Evolutionary conservation across 2,113 vertebrate species (phyloP).

Genomic region (Sardina pilchardus): DNA sequence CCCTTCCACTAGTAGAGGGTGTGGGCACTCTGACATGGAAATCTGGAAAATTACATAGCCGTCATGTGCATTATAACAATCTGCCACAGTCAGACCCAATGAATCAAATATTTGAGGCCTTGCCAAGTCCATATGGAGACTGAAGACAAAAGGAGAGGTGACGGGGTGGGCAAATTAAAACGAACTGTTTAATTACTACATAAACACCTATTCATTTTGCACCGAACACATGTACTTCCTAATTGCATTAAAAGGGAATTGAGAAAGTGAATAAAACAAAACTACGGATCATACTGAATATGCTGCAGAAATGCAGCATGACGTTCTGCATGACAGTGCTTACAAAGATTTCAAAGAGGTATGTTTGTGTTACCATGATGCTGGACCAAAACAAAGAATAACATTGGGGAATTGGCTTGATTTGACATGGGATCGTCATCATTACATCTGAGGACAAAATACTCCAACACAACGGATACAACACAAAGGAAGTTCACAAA

Average conservation of each 20-base stretch:
- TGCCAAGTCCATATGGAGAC: background rate
- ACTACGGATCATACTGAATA: no score
- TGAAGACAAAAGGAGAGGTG: background rate
- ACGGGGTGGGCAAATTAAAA: background rate
- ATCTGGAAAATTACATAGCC: background rate
- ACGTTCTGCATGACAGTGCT: background rate
- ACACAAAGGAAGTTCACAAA: background rate
- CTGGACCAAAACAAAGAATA: background rate
- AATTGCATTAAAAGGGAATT: background rate
- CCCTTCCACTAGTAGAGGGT: background rate
- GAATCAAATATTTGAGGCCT: background rate
- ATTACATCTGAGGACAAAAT: no score
- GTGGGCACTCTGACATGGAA: background rate
- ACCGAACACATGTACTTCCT: background rate
- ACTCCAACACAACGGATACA: no score
- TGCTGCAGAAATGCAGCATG: no score
- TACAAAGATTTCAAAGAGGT: background rate
- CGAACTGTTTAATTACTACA: background rate
- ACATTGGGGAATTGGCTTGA: background rate
- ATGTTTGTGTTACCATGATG: no score
- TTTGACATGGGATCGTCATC: no score
- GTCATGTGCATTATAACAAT: background rate
- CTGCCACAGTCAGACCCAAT: background rate
- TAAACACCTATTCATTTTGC: background rate
- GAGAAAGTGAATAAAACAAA: background rate